Base-by-base conservation (phyloP, 2,797 vertebrate genomes). In the Sebastes trivittatus region DNA sequence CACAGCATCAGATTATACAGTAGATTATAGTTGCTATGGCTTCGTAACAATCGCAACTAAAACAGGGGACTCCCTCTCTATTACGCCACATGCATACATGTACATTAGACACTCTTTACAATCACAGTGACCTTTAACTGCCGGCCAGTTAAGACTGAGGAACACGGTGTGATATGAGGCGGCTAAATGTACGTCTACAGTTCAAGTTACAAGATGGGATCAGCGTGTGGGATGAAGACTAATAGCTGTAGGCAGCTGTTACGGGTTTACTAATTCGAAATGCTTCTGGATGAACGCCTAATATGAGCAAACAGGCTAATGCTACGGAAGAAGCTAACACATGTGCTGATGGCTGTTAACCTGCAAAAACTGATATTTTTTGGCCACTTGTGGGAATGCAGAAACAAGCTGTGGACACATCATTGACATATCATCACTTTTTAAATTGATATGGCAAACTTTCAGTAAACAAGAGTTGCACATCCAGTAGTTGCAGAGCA, bases 131-230 rank as follows among this genome's bases (percentile, higher is more conserved):
- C 88, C 86, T 86, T 81, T 69, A 92, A 86, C 88, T 38, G 72
- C 10, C 16, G 38, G 55, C 18, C 46, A 72, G 54, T 66, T 30
- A 18, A 52, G 72, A 60, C 64, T 61, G 59, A 72, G 74, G 80
- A 79, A 29, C 4, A 84, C 34, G 3, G 80, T 75, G 77, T 87
- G 81, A 81, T 38, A 60, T 52, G 63, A 76, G 77, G 69, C 59
- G 38, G 79, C 80, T 78, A 63, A 78, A 88, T 59, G 84, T 59
- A 76, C 46, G 74, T 80, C 68, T 34, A 1, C 42, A 36, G 83
- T 77, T 93, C 80, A n/a, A 56, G 82, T 93, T 93, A 90, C 91
- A 65, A 7, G 70, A 69, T 1, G 66, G 76, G 27, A 62, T 85
- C 59, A 42, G 38, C 29, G 32, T 62, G 29, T 68, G 42, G 78